Evolutionary conservation across 2,797 vertebrate species (phyloP), one percentile per base, ranked within the genome.

Genomic region (Amblyraja radiata): DNA sequence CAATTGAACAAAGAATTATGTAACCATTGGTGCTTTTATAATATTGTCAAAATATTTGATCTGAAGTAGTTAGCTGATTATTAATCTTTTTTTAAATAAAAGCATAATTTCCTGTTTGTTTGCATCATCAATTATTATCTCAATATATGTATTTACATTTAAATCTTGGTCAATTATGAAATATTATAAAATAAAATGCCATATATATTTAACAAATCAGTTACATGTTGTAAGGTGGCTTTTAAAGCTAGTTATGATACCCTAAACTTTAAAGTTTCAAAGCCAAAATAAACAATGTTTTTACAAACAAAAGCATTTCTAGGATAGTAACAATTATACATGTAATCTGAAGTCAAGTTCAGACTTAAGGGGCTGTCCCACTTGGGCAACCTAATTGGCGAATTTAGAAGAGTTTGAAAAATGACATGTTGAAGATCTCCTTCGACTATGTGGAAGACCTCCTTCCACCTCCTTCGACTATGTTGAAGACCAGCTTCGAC

Each of bases 71-170:
- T 92, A 74, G 6, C 39, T 92, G 23, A 74, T 54, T 74, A 54
- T 74, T 23, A 92, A 74, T 25, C 65, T 3, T 46, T 92, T 92
- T 65, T 92, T 14, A 74, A 92, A 74, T 76, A 91, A 91, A 91
- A 14, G 23, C 39, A n/a, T 71, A 71, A 84, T 28, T 21, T 25
- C 25, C 39, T 73, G 3, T 80, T 36, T 90, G n/a, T 73, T 65
- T 90, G 63, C 71, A 91, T 74, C 28, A 46, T 68, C 36, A 39
- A 71, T 71, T 32, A 25, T 91, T 73, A 91, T 39, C 25, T 91
- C 39, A 73, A 18, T 91, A 73, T 11, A 88, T 32, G n/a, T 9
- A 68, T 36, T 68, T 36, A 4, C 39, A 4, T 65, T 88, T 88
- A 88, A 36, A 36, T 88, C n/a, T 68, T 36, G 84, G 16, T 68